phyloP scores from a whole-genome alignment of 1,140 invertebrate genomes.

The Helicoverpa zea region DNA sequence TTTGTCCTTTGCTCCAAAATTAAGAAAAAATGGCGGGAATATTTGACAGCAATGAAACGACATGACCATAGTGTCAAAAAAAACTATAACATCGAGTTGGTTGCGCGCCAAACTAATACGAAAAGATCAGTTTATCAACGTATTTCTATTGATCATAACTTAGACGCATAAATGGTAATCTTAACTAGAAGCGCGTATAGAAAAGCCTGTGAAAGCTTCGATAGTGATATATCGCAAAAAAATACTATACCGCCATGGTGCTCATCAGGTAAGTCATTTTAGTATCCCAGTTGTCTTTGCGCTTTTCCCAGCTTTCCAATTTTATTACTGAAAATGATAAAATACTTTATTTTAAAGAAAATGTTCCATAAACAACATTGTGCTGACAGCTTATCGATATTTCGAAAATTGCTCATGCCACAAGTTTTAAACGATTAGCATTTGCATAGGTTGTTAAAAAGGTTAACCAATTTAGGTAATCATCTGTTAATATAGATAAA shows the following conservation, averaged over 20 bases:
- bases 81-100: constrained; percentile 29
- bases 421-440: no score
- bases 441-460: no score
- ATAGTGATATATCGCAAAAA: constrained; percentile 62
- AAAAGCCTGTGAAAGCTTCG: constrained; percentile 60
- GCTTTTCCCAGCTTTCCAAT: no score
- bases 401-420: no score
- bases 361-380: no score
- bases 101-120: constrained; percentile 15
- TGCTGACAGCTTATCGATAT: no score
- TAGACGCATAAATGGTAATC: constrained; percentile 61
- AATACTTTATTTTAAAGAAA: no score
- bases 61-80: constrained; percentile 1
- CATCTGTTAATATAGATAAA: no score
- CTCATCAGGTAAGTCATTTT: constrained; percentile 65
- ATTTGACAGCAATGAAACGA: background rate
- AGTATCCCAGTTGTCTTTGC: no score
- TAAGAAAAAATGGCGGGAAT: constrained; percentile 16
- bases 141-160: background rate
- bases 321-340: no score
- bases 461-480: no score
- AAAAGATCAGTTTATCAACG: background rate
- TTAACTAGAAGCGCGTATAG: constrained; percentile 62
- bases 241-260: constrained; percentile 76
- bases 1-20: background rate